These are phyloP conservation scores for Drosophila kanekoi DNA, from an alignment of 2,888 invertebrate genomes.

Conservation along the genomic window DNA sequence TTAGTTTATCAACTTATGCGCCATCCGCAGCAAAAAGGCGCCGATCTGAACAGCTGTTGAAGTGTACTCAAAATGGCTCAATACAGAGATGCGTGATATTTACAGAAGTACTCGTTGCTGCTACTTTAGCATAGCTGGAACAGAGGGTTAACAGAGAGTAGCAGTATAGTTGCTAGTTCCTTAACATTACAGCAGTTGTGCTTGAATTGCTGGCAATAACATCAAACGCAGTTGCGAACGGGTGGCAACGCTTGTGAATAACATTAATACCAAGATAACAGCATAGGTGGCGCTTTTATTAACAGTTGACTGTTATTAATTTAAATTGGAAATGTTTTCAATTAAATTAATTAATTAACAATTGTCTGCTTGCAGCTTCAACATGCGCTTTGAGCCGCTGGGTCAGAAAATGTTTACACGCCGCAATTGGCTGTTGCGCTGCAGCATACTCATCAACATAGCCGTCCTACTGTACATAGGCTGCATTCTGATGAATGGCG, in stretches of 20 bases:
- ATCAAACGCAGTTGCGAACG: background rate
- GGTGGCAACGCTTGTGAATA: conserved; percentile 19
- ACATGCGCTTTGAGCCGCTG: conserved; percentile 82
- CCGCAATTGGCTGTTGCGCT: conserved; percentile 90
- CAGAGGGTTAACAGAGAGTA: background rate
- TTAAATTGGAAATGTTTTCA: conserved; percentile 16
- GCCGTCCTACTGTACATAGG: conserved; percentile 90
- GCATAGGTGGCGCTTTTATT: conserved; percentile 5
- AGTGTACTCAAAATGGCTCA: conserved; percentile 14
- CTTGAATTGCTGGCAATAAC: too few relatives aligned
- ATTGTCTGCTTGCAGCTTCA: conserved; percentile 54
- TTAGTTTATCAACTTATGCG: too few relatives aligned
- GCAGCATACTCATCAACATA: conserved; percentile 91
- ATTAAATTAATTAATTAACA: background rate
- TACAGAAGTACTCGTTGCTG: background rate
- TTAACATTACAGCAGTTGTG: background rate
- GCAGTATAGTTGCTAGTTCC: too few relatives aligned
- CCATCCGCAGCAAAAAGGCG: conserved; percentile 24
- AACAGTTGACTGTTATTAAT: background rate
- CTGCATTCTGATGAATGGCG: conserved; percentile 87
- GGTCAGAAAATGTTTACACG: conserved; percentile 86
- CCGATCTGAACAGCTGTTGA: conserved; percentile 35
- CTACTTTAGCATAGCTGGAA: background rate
- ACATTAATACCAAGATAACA: background rate
- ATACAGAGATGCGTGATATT: conserved; percentile 14